These are phyloP conservation scores for Trichechus manatus DNA, from an alignment of 2,113 vertebrate species.

Conservation along the genomic window DNA sequence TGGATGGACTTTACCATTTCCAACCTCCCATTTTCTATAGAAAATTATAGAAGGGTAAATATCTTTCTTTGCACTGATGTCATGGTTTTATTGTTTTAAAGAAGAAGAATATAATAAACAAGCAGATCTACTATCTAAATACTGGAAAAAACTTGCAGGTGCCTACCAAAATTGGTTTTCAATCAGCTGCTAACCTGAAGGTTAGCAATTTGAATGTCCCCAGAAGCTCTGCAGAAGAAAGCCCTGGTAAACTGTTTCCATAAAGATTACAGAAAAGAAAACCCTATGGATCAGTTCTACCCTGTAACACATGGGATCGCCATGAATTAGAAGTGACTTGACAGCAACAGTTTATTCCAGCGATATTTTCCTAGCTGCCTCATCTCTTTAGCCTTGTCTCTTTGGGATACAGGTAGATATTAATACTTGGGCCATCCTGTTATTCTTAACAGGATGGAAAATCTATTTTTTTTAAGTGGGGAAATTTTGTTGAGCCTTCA, in stretches of 20 bases:
- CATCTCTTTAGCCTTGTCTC: conserved; percentile 22
- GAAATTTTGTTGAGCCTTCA: not conserved
- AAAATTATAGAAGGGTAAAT: not conserved
- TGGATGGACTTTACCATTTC: not conserved
- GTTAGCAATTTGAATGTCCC: too few relatives aligned
- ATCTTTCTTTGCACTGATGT: not conserved
- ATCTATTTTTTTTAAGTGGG: not conserved
- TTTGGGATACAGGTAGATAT: not conserved
- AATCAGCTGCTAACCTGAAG: too few relatives aligned
- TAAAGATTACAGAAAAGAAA: not conserved
- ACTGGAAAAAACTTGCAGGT: not conserved
- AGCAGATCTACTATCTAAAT: not conserved
- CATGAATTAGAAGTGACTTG: not conserved
- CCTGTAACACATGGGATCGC: not conserved
- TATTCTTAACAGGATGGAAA: conserved; percentile 41
- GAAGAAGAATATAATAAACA: not conserved
- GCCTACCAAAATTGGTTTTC: not conserved
- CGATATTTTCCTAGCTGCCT: not conserved
- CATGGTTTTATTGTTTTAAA: not conserved
- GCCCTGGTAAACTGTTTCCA: not conserved
- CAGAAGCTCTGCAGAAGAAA: not conserved
- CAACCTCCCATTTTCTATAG: not conserved
- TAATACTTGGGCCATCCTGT: not conserved
- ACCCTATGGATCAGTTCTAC: not conserved
- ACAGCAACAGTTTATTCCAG: not conserved